A percentile compares a stretch with the other conserved stretches of the same genome.
Evolutionary conservation across 1,140 invertebrate genomes (phyloP).

Genomic region (Bombus vancouverensis): DNA sequence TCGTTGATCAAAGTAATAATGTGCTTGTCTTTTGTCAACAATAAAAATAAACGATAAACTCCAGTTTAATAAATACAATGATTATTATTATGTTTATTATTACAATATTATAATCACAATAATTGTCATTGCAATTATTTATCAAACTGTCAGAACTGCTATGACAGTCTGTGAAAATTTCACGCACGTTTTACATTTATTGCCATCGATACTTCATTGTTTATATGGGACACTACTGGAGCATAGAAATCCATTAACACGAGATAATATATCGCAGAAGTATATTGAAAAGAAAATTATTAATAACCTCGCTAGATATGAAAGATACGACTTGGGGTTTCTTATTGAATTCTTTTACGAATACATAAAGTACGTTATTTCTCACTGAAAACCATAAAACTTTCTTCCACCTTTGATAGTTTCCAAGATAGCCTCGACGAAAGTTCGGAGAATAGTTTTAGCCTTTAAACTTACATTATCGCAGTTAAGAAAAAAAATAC

Average conservation of each 20-base stretch:
- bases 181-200: neutral
- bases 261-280: neutral
- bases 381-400: neutral
- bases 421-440: neutral
- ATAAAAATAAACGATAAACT: neutral
- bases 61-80: neutral
- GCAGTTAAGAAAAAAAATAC: neutral
- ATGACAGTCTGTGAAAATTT: neutral
- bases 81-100: neutral
- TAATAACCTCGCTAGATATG: neutral
- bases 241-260: neutral
- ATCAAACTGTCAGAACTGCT: neutral
- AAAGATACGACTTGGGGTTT: neutral
- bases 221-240: neutral
- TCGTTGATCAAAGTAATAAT: neutral
- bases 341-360: neutral
- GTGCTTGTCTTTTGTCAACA: neutral
- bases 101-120: neutral
- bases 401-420: neutral
- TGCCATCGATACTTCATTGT: neutral
- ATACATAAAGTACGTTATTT: neutral
- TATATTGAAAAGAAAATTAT: too few relatives aligned
- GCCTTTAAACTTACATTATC: conserved; percentile 5
- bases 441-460: neutral
- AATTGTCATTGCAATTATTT: neutral